Evolutionary conservation across 2,797 vertebrate species (phyloP).

Genomic region (Pseudochirops cupreus): DNA sequence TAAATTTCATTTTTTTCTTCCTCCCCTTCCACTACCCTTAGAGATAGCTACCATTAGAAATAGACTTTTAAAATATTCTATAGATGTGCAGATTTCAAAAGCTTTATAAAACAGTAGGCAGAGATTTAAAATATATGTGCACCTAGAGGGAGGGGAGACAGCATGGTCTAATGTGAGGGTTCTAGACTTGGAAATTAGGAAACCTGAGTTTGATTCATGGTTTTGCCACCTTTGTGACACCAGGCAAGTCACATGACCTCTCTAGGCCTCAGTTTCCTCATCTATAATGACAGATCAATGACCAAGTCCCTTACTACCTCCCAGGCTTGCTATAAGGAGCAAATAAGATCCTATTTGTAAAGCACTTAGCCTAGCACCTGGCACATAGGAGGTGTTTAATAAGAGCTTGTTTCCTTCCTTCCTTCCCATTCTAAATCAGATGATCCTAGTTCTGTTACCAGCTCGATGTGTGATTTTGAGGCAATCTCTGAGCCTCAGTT

Average conservation of each 20-base stretch:
- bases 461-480: not conserved
- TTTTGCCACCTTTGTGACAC: not conserved
- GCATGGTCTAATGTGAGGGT: not conserved
- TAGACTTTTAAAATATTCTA: not conserved
- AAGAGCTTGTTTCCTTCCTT: not conserved
- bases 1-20: not conserved
- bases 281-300: not conserved
- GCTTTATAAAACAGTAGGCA: not conserved
- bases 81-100: not conserved
- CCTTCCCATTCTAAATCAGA: not conserved
- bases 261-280: not conserved
- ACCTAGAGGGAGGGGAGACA: not conserved
- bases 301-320: not conserved
- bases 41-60: not conserved
- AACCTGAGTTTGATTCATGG: not conserved
- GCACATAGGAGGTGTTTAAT: not conserved
- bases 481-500: not conserved
- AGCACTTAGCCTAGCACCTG: not conserved
- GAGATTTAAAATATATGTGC: not conserved
- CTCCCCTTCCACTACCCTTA: not conserved
- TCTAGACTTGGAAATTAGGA: not conserved
- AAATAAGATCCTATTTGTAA: not conserved
- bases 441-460: not conserved
- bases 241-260: not conserved
- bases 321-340: not conserved